Evolutionary conservation across 2,113 vertebrate genomes (phyloP), one percentile per base, ranked within the genome.

Genomic region (Haemorhous mexicanus): DNA sequence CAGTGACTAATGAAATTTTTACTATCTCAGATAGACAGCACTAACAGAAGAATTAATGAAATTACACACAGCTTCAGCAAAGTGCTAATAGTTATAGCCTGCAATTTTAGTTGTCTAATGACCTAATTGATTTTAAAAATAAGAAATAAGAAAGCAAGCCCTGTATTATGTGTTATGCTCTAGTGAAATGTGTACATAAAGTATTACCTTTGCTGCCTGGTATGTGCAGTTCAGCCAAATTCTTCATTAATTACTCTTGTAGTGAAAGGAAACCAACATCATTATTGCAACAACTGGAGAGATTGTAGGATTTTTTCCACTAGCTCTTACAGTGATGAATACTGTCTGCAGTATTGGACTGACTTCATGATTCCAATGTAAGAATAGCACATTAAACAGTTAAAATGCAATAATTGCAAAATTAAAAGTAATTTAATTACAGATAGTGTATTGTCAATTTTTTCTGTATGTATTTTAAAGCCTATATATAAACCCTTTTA

Each of bases 181-280:
- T 73, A 89, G 56, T 83, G 93, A 94, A 93, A 81, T 83, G 52
- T 75, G 68, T 84, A 92, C 91, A 94, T 86, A 88, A 87, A 81
- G 78, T 87, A 84, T 96, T 96, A 95, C 87, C 93, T 96, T 96
- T 93, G 75, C 74, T 84, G 55, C n/a, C 64, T 97, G 95, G 90
- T 95, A 95, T 89, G 76, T 79, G 32, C 63, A 76, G 69, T 87
- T 74, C 82, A 96, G 86, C 58, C 92, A 96, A 96, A 97, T 96
- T 94, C 94, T 97, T 97, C 73, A 86, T 89, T 97, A 96, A 96
- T 95, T 92, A 94, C 50, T 89, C 68, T 91, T 90, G 30, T 79
- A 90, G 67, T 44, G 63, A 95, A 85, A 95, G 92, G 91, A 96
- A 97, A 70, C 55, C 62, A 91, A 61, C 92, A 96, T 88, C 47